These are phyloP conservation scores for Diprion similis DNA, from an alignment of 1,140 invertebrate genomes.

Conservation along the genomic window DNA sequence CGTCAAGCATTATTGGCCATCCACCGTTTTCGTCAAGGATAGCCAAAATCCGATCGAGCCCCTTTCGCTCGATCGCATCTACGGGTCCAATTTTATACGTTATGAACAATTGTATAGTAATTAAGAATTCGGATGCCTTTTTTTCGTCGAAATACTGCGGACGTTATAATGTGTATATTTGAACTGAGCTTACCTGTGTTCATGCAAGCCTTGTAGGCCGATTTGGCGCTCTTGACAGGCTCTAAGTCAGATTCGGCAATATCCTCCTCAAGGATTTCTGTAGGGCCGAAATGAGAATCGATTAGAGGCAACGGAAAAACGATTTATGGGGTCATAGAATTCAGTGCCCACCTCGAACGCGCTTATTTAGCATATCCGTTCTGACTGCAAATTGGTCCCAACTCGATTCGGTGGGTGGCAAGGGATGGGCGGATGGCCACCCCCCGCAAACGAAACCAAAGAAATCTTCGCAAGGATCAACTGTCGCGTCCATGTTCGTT, in stretches of 20 bases:
- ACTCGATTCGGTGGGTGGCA: constrained; percentile 44
- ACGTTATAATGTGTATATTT: too few relatives aligned
- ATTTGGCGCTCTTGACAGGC: constrained; percentile 30
- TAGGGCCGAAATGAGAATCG: neutral
- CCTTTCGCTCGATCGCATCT: constrained; percentile 43
- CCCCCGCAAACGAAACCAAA: constrained; percentile 61
- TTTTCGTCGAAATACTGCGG: too few relatives aligned
- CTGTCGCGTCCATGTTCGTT: constrained; percentile 42
- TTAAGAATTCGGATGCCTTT: too few relatives aligned
- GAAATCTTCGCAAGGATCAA: constrained; percentile 60
- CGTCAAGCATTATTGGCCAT: constrained; percentile 48
- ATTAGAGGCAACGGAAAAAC: neutral
- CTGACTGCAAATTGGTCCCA: constrained; percentile 53
- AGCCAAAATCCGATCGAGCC: constrained; percentile 39
- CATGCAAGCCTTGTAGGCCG: constrained; percentile 34
- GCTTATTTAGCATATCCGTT: constrained; percentile 46
- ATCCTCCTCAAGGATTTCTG: constrained; percentile 9
- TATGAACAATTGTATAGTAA: too few relatives aligned
- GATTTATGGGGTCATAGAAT: neutral
- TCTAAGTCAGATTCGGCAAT: constrained; percentile 23
- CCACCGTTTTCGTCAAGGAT: constrained; percentile 47
- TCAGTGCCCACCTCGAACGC: constrained; percentile 46
- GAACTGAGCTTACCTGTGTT: constrained; percentile 28
- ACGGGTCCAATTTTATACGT: constrained; percentile 13
- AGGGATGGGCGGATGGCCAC: constrained; percentile 51